Evolutionary conservation across 2,797 vertebrate genomes (phyloP).

Genomic region (Catamblyrhynchus diadema): DNA sequence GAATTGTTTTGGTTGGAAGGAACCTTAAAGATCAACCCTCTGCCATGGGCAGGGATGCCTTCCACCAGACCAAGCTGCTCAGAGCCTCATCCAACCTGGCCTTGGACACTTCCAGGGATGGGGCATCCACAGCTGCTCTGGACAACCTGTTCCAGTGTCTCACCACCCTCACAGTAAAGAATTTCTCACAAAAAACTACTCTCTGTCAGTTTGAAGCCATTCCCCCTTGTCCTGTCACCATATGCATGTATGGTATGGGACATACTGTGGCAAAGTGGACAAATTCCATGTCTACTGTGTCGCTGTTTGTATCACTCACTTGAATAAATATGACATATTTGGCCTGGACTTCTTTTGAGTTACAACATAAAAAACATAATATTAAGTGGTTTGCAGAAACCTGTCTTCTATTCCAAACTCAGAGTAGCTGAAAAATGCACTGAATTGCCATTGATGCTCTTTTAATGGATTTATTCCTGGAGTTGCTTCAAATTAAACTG

Average conservation of each 20-base stretch:
- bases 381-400: not conserved
- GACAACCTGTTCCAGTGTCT: not conserved
- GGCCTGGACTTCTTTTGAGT: not conserved
- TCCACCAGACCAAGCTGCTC: not conserved
- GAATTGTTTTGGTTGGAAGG: not conserved
- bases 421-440: not conserved
- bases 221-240: not conserved
- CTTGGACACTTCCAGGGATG: not conserved
- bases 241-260: not conserved
- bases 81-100: not conserved
- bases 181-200: not conserved
- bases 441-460: not conserved
- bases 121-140: not conserved
- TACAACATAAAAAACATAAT: not conserved
- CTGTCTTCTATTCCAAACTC: not conserved
- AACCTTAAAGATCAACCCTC: not conserved
- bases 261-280: not conserved
- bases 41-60: not conserved
- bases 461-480: not conserved
- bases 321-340: not conserved
- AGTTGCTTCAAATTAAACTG: not conserved
- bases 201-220: not conserved
- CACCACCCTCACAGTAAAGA: not conserved
- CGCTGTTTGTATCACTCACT: not conserved
- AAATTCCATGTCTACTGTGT: not conserved